Percentiles rank a stretch among this genome's conserved stretches.
phyloP scores from a whole-genome alignment of 2,113 vertebrate genomes.

The Sinocyclocheilus maitianheensis region DNA sequence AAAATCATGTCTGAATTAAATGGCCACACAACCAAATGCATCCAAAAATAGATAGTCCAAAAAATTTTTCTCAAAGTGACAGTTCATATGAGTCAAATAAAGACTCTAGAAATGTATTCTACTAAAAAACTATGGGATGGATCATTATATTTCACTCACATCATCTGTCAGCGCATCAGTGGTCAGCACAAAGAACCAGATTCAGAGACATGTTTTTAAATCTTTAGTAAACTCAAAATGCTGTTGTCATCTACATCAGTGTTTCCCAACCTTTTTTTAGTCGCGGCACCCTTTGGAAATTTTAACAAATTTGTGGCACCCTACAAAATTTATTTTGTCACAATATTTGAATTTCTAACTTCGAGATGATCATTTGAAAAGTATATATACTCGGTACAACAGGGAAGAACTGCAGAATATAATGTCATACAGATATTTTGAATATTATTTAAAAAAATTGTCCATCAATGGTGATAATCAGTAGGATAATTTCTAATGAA shows the following conservation, averaged over 20 bases:
- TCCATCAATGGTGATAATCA: no score
- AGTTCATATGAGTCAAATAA: not conserved
- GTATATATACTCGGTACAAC: no score
- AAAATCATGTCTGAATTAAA: not conserved
- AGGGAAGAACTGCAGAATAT: no score
- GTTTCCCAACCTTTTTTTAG: no score
- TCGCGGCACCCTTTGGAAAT: no score
- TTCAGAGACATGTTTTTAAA: not conserved
- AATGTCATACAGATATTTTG: no score
- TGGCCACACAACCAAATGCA: not conserved
- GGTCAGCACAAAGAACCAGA: not conserved
- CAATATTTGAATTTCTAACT: no score
- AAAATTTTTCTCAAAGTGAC: not conserved
- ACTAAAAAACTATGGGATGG: not conserved
- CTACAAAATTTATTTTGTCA: no score
- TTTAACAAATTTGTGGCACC: no score
- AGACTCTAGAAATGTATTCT: not conserved
- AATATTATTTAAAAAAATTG: no score
- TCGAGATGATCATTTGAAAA: no score
- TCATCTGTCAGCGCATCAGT: not conserved
- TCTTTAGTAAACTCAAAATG: not conserved
- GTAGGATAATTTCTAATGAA: no score
- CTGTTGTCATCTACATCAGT: not conserved
- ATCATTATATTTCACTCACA: not conserved
- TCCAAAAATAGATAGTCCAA: not conserved